Percentiles rank a stretch among this genome's conserved stretches.
Evolutionary conservation across 2,113 vertebrate genomes (phyloP).

Genomic region (Atherinomorus stipes): DNA sequence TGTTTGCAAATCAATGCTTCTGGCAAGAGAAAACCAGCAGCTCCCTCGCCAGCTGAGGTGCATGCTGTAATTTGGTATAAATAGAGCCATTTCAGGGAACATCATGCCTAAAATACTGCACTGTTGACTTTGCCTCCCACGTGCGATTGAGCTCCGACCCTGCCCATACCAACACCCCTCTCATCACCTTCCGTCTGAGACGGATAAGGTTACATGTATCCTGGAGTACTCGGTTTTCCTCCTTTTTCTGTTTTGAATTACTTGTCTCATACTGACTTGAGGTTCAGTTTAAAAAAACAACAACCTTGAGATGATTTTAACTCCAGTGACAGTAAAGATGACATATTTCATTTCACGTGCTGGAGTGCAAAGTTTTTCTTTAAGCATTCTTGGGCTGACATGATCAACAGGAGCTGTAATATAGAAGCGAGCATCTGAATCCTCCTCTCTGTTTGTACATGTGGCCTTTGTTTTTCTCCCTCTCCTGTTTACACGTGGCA

Average conservation of each 20-base stretch:
- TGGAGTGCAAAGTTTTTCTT: neutral
- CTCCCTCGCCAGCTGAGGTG: constrained; percentile 44
- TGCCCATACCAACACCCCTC: constrained; percentile 45
- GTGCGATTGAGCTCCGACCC: constrained; percentile 60
- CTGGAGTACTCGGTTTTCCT: constrained; percentile 11
- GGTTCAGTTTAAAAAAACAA: neutral
- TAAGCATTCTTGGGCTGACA: neutral
- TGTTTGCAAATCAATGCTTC: constrained; percentile 72
- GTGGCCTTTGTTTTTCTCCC: constrained; percentile 36
- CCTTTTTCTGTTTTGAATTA: constrained; percentile 17
- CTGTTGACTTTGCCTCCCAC: constrained; percentile 60
- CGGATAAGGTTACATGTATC: constrained; percentile 48
- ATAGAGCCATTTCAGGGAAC: constrained; percentile 66
- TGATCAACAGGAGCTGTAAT: constrained; percentile 13
- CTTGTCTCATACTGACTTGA: neutral
- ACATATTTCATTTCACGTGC: neutral
- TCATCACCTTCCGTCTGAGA: constrained; percentile 37
- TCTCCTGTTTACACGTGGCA: constrained; percentile 49
- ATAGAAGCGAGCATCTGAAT: neutral
- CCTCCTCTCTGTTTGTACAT: constrained; percentile 53
- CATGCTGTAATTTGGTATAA: constrained; percentile 77
- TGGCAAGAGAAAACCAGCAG: constrained; percentile 55
- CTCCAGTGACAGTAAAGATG: constrained; percentile 7
- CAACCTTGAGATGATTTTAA: neutral
- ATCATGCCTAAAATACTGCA: constrained; percentile 55